phyloP scores from a whole-genome alignment of 1,140 invertebrate genomes.

The Drosophila santomea region DNA sequence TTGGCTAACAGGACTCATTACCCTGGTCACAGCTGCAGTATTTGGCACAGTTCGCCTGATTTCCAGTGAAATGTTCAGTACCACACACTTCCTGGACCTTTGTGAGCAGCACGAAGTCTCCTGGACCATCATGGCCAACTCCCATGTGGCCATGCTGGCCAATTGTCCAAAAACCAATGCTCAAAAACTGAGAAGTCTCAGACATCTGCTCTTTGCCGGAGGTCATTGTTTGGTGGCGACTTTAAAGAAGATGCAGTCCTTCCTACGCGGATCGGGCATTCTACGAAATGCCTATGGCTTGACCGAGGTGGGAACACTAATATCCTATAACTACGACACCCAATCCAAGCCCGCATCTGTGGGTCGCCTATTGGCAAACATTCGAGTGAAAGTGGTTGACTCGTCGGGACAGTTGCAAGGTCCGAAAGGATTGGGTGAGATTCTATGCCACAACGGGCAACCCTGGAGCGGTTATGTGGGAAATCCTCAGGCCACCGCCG shows the following conservation, averaged over 20 bases:
- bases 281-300: conserved; percentile 65
- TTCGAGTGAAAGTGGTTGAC: conserved; percentile 78
- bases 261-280: conserved; percentile 57
- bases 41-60: conserved; percentile 71
- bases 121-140: conserved; percentile 66
- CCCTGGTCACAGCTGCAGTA: conserved; percentile 62
- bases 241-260: conserved; percentile 67
- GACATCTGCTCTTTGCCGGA: conserved; percentile 64
- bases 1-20: conserved; percentile 72
- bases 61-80: conserved; percentile 62
- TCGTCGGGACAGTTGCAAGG: conserved; percentile 53
- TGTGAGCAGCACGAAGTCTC: conserved; percentile 69
- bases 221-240: conserved; percentile 71
- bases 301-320: conserved; percentile 55
- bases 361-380: conserved; percentile 58
- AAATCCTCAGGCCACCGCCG: conserved; percentile 61
- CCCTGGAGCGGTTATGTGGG: conserved; percentile 78
- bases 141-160: conserved; percentile 71
- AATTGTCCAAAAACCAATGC: conserved; percentile 39
- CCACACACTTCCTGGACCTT: conserved; percentile 61
- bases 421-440: conserved; percentile 63
- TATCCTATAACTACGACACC: conserved; percentile 50
- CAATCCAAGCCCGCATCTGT: conserved; percentile 63
- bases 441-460: conserved; percentile 62
- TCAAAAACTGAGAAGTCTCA: conserved; percentile 54